Conservation (phyloP, 2,113 vertebrate genomes). For the Suncus etruscus region DNA sequence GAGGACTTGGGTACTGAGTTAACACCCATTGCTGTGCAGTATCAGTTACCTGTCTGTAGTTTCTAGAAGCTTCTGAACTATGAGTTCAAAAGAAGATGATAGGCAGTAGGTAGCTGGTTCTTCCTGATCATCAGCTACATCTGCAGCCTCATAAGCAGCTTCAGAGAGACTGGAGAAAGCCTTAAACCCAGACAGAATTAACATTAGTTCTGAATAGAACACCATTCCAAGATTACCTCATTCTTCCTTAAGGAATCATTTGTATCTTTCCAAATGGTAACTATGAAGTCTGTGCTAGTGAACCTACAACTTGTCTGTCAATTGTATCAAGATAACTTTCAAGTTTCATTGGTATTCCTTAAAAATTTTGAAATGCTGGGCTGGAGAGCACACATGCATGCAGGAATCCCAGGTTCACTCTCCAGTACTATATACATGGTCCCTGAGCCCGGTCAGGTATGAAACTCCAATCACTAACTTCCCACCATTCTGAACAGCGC, state of each 20-base stretch:
- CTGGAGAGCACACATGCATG: too few species aligned
- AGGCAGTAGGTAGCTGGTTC: conserved; percentile 98
- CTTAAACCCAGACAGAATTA: conserved; percentile 84
- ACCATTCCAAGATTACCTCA: not conserved
- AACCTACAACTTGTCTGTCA: not conserved
- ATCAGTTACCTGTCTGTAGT: conserved; percentile 94
- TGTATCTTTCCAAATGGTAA: not conserved
- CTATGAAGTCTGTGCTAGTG: not conserved
- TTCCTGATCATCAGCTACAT: conserved; percentile 97
- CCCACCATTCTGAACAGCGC: too few species aligned
- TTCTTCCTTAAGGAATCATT: not conserved
- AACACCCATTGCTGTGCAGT: rapidly evolving
- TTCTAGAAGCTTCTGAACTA: conserved; percentile 98
- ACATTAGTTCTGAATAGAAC: not conserved
- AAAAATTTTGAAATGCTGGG: not conserved
- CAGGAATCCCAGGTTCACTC: too few species aligned
- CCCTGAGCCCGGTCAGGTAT: too few species aligned
- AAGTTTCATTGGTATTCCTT: not conserved
- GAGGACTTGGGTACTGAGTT: not conserved
- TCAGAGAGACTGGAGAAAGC: conserved; percentile 98
- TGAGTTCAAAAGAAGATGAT: conserved; percentile 98
- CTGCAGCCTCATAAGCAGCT: conserved; percentile 98
- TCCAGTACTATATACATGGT: too few species aligned
- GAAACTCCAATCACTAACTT: too few species aligned
- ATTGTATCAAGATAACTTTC: not conserved